Evolutionary conservation across 2,888 invertebrate species (phyloP).

Genomic region (Blera fallax): DNA sequence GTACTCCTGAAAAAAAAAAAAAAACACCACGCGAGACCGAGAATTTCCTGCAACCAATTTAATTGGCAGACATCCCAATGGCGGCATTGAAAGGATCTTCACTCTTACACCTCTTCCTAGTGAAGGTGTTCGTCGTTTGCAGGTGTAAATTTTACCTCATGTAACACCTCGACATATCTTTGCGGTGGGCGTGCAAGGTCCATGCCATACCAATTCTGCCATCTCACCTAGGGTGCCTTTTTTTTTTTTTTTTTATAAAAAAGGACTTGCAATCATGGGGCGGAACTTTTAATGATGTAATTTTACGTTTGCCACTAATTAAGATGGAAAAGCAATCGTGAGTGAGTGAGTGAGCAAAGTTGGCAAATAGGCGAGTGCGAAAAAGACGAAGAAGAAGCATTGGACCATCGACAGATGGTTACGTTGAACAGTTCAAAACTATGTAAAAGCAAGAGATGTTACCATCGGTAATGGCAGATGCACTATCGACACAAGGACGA

Average conservation of each 20-base stretch:
- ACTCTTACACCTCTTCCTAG: background rate
- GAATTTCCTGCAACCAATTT: slow-evolving; percentile 72
- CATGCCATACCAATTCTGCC: slow-evolving; percentile 7
- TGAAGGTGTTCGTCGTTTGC: slow-evolving; percentile 44
- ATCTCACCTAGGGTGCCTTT: slow-evolving; percentile 30
- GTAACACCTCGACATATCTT: slow-evolving; percentile 65
- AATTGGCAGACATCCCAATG: slow-evolving; percentile 70
- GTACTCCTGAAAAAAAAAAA: slow-evolving; percentile 15
- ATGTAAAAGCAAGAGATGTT: slow-evolving; percentile 10
- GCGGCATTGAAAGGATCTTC: slow-evolving; percentile 63
- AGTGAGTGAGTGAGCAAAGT: slow-evolving; percentile 49
- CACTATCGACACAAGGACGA: slow-evolving; percentile 26
- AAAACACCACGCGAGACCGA: slow-evolving; percentile 57
- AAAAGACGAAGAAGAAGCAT: slow-evolving; percentile 21
- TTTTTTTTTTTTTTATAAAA: background rate
- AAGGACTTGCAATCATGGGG: slow-evolving; percentile 68
- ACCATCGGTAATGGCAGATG: slow-evolving; percentile 39
- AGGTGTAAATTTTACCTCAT: slow-evolving; percentile 62
- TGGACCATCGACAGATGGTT: slow-evolving; percentile 41
- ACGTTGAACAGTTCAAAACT: slow-evolving; percentile 24
- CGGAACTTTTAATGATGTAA: slow-evolving; percentile 73
- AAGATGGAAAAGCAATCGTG: slow-evolving; percentile 72
- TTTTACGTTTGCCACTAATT: slow-evolving; percentile 73
- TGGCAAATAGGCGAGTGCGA: too few relatives aligned
- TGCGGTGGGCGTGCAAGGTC: slow-evolving; percentile 55